Evolutionary conservation across 1,140 invertebrate genomes (phyloP).

Genomic region (Diachasma alloeum): DNA sequence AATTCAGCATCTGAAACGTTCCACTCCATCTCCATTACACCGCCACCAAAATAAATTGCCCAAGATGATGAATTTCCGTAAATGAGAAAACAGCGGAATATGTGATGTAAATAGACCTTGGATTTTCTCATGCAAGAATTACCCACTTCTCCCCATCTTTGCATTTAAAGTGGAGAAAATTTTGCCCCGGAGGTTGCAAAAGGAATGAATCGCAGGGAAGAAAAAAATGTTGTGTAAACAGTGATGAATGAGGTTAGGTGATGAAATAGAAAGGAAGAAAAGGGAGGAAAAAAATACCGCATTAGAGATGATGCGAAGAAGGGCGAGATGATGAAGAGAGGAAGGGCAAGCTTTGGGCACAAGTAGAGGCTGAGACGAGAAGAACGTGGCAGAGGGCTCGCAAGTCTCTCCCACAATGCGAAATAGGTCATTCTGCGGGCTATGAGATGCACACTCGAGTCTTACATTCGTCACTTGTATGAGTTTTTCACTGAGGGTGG

Average conservation of each 20-base stretch:
- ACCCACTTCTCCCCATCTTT: background rate
- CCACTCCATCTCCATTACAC: too few species aligned
- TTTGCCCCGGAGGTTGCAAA: background rate
- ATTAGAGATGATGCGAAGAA: background rate
- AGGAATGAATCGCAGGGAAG: background rate
- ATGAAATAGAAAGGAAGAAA: conserved; percentile 9
- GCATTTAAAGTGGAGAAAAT: background rate
- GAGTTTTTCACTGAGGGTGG: background rate
- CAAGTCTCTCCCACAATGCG: background rate
- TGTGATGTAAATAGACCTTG: background rate
- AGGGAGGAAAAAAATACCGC: background rate
- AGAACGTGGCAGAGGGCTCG: background rate
- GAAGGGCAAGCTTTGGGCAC: background rate
- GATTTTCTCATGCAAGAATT: background rate
- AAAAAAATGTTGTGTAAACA: background rate
- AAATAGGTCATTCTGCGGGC: conserved; percentile 22
- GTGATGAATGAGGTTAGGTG: background rate
- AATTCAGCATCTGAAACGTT: too few species aligned
- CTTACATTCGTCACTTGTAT: background rate
- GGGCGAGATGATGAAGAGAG: background rate
- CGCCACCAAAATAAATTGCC: too few species aligned
- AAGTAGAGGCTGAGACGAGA: background rate
- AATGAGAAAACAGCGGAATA: background rate
- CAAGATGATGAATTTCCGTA: background rate
- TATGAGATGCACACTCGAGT: background rate